phyloP scores from a whole-genome alignment of 2,888 invertebrate genomes.

The Ophion ellenae region DNA sequence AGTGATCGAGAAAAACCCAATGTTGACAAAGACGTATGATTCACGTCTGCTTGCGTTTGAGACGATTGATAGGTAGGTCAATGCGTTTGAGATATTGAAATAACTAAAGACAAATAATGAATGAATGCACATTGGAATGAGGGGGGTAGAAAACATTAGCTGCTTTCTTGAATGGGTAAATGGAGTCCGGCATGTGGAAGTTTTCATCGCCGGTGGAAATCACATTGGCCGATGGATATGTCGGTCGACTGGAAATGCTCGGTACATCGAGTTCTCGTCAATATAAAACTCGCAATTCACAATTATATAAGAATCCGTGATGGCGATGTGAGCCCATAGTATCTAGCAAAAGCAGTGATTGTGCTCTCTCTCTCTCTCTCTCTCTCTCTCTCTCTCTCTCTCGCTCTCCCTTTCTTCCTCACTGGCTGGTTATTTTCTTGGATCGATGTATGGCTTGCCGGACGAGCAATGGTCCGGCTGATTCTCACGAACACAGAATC shows the following conservation, averaged over 20 bases:
- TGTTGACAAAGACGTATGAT: too few relatives aligned
- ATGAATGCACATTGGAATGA: not conserved
- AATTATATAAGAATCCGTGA: slow-evolving; percentile 40
- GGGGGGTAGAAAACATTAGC: not conserved
- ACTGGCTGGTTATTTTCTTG: not conserved
- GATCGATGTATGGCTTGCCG: not conserved
- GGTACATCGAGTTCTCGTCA: slow-evolving; percentile 46
- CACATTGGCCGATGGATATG: slow-evolving; percentile 5
- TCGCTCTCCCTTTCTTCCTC: not conserved
- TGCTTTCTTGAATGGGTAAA: slow-evolving; percentile 8
- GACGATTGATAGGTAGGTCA: too few relatives aligned
- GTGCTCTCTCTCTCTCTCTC: not conserved
- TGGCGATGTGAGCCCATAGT: not conserved
- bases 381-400: not conserved
- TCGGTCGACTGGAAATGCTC: slow-evolving; percentile 34
- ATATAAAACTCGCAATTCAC: slow-evolving; percentile 67
- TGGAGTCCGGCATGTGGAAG: slow-evolving; percentile 11
- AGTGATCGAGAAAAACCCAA: too few relatives aligned
- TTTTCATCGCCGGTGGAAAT: slow-evolving; percentile 7
- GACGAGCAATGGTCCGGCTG: slow-evolving; percentile 21
- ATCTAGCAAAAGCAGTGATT: not conserved
- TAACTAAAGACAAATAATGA: not conserved
- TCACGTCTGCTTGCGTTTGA: too few relatives aligned
- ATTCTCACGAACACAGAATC: slow-evolving; percentile 17
- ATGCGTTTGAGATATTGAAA: too few relatives aligned